These are phyloP conservation scores for Gobionotothen gibberifrons DNA, from an alignment of 2,797 vertebrate genomes.

Conservation along the genomic window DNA sequence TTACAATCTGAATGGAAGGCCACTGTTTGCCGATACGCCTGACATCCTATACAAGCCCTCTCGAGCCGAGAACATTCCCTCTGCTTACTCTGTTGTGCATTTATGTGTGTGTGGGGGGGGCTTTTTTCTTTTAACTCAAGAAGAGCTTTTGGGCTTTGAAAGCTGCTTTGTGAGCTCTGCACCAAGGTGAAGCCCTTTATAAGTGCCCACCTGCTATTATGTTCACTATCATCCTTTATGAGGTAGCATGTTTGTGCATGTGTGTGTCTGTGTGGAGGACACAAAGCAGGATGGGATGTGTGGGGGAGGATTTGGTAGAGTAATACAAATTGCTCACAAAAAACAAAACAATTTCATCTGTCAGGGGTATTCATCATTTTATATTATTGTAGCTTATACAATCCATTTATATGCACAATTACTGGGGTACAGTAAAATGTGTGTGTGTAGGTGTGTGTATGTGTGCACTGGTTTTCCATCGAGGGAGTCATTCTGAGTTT, in stretches of 20 bases:
- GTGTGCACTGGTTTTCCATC: constrained; percentile 10
- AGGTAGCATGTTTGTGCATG: constrained; percentile 54
- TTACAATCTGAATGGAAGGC: constrained; percentile 43
- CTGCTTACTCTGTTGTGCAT: constrained; percentile 42
- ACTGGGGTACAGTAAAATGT: not conserved
- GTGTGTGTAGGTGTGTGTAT: constrained; percentile 7
- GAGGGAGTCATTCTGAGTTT: constrained; percentile 22
- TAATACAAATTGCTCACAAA: constrained; percentile 63
- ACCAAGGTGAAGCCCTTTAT: constrained; percentile 49
- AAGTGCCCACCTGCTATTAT: constrained; percentile 63
- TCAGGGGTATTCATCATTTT: constrained; percentile 66
- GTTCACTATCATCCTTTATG: constrained; percentile 66
- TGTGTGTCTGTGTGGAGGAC: constrained; percentile 22
- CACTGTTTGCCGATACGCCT: constrained; percentile 53
- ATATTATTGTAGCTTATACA: constrained; percentile 60
- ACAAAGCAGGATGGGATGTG: constrained; percentile 55
- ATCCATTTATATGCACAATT: constrained; percentile 55
- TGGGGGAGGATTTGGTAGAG: constrained; percentile 48
- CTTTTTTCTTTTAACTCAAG: constrained; percentile 33
- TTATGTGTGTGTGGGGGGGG: constrained; percentile 16
- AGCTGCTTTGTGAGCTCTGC: constrained; percentile 57
- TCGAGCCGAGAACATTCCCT: constrained; percentile 54
- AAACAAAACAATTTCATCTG: constrained; percentile 74
- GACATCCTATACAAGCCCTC: constrained; percentile 57
- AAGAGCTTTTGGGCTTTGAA: constrained; percentile 41